Conservation (phyloP, 2,888 invertebrate species). For the Acanthoscelides obtectus region DNA sequence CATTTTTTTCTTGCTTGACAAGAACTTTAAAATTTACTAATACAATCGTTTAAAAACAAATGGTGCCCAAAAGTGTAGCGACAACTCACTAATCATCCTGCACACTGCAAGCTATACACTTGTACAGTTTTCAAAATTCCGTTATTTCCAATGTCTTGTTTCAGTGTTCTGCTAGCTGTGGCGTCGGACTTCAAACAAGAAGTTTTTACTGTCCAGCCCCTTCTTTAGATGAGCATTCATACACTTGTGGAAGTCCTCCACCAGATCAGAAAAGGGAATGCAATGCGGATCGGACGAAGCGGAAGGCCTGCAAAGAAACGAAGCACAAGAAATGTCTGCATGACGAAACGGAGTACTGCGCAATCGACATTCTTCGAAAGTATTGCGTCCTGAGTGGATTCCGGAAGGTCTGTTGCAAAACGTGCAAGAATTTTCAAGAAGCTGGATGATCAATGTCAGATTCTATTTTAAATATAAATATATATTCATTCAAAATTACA, state of each 20-base stretch:
- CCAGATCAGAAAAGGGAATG: constrained; percentile 53
- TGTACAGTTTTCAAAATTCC: too few species aligned
- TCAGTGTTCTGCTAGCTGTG: constrained; percentile 63
- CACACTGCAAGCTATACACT: too few species aligned
- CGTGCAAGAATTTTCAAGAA: constrained; percentile 39
- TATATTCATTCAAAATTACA: too few species aligned
- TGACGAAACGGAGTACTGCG: constrained; percentile 51
- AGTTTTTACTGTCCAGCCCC: constrained; percentile 54
- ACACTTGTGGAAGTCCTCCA: constrained; percentile 53
- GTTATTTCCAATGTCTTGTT: too few species aligned
- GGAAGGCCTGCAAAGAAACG: constrained; percentile 31
- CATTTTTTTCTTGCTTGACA: too few species aligned
- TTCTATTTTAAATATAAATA: background rate
- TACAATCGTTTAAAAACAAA: too few species aligned
- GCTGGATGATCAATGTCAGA: background rate
- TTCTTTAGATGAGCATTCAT: constrained; percentile 44
- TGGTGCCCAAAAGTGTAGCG: too few species aligned
- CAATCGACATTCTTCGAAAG: constrained; percentile 43
- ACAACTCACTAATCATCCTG: too few species aligned
- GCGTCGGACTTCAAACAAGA: constrained; percentile 54
- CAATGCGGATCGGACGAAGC: constrained; percentile 34
- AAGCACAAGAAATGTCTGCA: constrained; percentile 30
- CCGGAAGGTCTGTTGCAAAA: constrained; percentile 56
- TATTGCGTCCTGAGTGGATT: constrained; percentile 48
- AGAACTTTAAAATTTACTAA: too few species aligned